Evolutionary conservation across 2,888 invertebrate species (phyloP).

Genomic region (Cephus pygmeus): DNA sequence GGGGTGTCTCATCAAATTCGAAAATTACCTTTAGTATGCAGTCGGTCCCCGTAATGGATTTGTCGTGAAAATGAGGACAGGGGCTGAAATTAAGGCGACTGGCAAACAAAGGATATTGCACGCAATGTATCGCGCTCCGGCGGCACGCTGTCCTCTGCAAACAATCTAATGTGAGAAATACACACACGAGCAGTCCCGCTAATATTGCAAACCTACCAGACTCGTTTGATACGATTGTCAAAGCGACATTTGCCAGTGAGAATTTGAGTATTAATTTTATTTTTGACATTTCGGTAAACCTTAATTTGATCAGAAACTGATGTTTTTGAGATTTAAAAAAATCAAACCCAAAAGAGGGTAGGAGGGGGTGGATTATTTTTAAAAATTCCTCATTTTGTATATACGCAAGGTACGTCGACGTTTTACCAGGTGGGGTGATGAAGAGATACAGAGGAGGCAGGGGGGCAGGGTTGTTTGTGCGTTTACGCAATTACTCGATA

Average conservation of each 20-base stretch:
- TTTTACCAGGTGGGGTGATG: not conserved
- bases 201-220: slow-evolving; percentile 15
- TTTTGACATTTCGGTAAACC: too few relatives aligned
- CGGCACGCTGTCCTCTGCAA: slow-evolving; percentile 55
- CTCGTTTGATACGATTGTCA: slow-evolving; percentile 37
- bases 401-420: too few relatives aligned
- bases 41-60: slow-evolving; percentile 43
- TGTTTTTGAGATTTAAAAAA: too few relatives aligned
- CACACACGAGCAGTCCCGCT: slow-evolving; percentile 45
- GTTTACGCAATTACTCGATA: slow-evolving; percentile 53
- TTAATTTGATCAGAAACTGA: too few relatives aligned
- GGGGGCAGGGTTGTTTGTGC: slow-evolving; percentile 24
- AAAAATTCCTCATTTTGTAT: not conserved
- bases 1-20: too few relatives aligned
- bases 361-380: not conserved
- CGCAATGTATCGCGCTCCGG: slow-evolving; percentile 53
- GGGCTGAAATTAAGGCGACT: slow-evolving; percentile 51
- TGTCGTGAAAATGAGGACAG: slow-evolving; percentile 47
- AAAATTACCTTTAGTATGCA: too few relatives aligned
- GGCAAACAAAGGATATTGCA: slow-evolving; percentile 62
- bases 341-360: not conserved
- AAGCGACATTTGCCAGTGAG: not conserved
- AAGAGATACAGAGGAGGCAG: not conserved
- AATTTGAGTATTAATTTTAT: too few relatives aligned
- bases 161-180: slow-evolving; percentile 64